Evolutionary conservation across 2,888 invertebrate species (phyloP).

Genomic region (Trimorus sp.): DNA sequence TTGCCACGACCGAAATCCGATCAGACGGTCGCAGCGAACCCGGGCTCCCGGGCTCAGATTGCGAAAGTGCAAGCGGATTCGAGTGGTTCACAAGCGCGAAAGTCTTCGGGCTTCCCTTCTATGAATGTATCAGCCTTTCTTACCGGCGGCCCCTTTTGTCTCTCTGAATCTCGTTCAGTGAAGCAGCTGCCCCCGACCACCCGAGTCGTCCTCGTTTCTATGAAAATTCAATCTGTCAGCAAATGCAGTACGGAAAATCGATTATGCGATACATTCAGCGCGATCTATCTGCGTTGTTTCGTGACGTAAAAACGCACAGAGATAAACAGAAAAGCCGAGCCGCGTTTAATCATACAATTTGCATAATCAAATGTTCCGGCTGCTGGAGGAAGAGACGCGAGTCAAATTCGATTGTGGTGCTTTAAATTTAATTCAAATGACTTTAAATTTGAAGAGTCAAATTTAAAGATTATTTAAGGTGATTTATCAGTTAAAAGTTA

Average conservation of each 20-base stretch:
- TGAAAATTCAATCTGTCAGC: conserved; percentile 58
- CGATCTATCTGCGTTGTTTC: conserved; percentile 14
- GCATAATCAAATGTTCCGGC: background rate
- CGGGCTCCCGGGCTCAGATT: background rate
- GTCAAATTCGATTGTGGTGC: background rate
- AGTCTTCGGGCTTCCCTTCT: conserved; percentile 16
- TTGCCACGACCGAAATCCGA: no score
- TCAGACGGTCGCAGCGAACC: no score
- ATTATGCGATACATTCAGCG: conserved; percentile 37
- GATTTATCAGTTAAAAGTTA: no score
- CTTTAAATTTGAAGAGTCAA: no score
- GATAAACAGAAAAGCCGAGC: conserved; percentile 16
- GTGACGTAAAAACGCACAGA: background rate
- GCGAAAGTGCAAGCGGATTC: conserved; percentile 25
- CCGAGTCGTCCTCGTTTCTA: conserved; percentile 51
- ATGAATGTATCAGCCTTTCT: conserved; percentile 48
- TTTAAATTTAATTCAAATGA: no score
- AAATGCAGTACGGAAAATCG: conserved; percentile 46
- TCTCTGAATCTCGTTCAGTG: conserved; percentile 43
- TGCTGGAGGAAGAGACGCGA: no score
- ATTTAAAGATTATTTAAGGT: no score
- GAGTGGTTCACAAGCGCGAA: conserved; percentile 27
- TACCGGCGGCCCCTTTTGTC: conserved; percentile 43
- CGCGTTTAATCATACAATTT: background rate
- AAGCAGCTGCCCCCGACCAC: conserved; percentile 43